Evolutionary conservation across 2,113 vertebrate genomes (phyloP), one percentile per base, ranked within the genome.

Genomic region (Centrocercus urophasianus): DNA sequence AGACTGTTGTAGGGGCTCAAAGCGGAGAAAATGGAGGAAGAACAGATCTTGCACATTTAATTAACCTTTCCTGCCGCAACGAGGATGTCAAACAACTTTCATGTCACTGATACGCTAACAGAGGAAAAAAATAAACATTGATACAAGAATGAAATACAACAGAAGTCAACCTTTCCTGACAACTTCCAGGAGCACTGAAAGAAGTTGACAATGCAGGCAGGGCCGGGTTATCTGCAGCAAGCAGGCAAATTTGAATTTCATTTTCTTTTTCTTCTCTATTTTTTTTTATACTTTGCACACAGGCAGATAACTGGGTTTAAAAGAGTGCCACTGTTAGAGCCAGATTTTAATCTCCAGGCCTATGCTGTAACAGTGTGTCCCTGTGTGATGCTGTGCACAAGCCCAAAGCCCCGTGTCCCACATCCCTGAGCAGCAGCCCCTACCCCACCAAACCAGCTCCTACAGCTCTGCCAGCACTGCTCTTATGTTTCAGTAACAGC

Each of bases 21-120:
- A 67, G 80, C 47, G 10, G 19, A 43, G 45, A 9, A 83, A 59
- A 61, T 1, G 10, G 89, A 65, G 88, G 88, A 66, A 84, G 91
- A 63, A 57, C 1, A 50, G 67, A 54, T 64, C 83, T 3, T n/a
- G 69, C 86, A 90, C 10, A 4, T 72, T 91, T 96, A 95, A 97
- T 96, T 94, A 96, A 97, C 82, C 83, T 97, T 74, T 95, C 48
- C 65, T 67, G 89, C 78, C 84, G 89, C 89, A 92, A 50, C 19
- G 4, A 84, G 92, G 42, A 72, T 78, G 90, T 88, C 95, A 83
- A 47, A 89, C 86, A 86, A 81, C 81, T 69, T n/a, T 87, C 11
- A 27, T 71, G 93, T 52, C 88, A 86, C 70, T n/a, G 86, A 89
- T 69, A 81, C 0, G 71, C 72, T 22, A 63, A 61, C 34, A 7